Conservation (phyloP, 2,113 vertebrate genomes). For the Thalassarche chlororhynchos region DNA sequence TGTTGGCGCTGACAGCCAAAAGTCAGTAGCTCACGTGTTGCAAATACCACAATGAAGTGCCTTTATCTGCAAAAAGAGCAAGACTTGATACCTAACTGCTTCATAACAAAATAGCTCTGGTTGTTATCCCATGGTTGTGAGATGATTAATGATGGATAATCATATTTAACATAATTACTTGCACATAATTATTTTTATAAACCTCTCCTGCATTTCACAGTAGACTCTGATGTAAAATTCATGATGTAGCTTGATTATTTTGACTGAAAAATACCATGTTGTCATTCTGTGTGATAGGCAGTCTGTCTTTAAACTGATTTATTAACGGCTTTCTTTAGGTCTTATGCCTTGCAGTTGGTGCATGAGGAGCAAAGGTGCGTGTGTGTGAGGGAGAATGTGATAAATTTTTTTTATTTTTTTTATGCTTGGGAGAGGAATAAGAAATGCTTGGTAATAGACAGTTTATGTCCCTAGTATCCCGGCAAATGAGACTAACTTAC, state of each 20-base stretch:
- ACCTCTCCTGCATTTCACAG: neutral
- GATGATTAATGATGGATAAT: constrained; percentile 41
- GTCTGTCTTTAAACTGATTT: neutral
- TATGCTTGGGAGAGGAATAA: neutral
- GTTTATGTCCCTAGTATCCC: neutral
- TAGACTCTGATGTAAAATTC: neutral
- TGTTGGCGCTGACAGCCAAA: neutral
- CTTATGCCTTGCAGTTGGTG: neutral
- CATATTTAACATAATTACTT: constrained; percentile 27
- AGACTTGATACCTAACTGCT: constrained; percentile 39
- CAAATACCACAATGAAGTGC: constrained; percentile 58
- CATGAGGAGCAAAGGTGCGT: neutral
- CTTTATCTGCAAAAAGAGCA: constrained; percentile 48
- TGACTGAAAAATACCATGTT: neutral
- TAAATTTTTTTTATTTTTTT: neutral
- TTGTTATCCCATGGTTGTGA: constrained; percentile 24
- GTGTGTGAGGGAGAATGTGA: neutral
- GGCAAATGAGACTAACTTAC: neutral
- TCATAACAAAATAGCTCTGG: neutral
- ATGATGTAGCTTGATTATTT: neutral
- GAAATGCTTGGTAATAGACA: neutral
- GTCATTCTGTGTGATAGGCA: neutral
- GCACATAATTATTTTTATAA: constrained; percentile 30
- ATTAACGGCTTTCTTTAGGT: neutral
- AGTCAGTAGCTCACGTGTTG: neutral